A percentile compares a stretch with the other conserved stretches of the same genome.
These are phyloP conservation scores for Druon quercuslanigerum DNA, from an alignment of 1,140 invertebrate species.

Conservation along the genomic window DNA sequence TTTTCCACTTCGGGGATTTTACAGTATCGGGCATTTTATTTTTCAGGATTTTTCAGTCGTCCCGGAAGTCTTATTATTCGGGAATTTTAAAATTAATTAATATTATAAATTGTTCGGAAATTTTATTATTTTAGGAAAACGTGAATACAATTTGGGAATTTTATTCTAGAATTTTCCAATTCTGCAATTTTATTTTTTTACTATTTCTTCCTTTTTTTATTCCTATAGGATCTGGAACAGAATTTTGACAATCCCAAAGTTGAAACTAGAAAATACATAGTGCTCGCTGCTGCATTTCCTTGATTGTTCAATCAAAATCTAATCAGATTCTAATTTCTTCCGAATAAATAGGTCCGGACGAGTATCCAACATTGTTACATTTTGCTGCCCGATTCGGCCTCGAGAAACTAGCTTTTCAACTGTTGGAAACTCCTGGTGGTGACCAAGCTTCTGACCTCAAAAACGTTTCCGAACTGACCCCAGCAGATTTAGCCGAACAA, in stretches of 20 bases:
- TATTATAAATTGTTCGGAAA: no score
- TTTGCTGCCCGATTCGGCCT: slow-evolving; percentile 91
- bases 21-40: no score
- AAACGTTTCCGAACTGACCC: slow-evolving; percentile 86
- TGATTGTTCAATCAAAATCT: neutral
- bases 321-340: neutral
- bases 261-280: slow-evolving; percentile 31
- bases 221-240: no score
- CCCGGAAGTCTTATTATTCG: no score
- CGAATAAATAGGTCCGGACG: slow-evolving; percentile 81
- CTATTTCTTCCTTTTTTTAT: no score
- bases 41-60: no score
- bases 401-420: slow-evolving; percentile 86
- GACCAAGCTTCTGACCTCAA: slow-evolving; percentile 85
- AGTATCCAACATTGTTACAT: slow-evolving; percentile 91
- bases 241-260: slow-evolving; percentile 25
- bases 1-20: no score
- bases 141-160: no score
- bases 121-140: no score
- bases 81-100: no score
- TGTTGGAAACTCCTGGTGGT: slow-evolving; percentile 90
- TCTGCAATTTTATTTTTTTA: no score
- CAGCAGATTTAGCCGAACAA: slow-evolving; percentile 86
- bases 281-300: slow-evolving; percentile 36
- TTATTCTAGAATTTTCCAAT: no score